Conservation (phyloP, 2,888 invertebrate species). For the Sminthurinus aureus region DNA sequence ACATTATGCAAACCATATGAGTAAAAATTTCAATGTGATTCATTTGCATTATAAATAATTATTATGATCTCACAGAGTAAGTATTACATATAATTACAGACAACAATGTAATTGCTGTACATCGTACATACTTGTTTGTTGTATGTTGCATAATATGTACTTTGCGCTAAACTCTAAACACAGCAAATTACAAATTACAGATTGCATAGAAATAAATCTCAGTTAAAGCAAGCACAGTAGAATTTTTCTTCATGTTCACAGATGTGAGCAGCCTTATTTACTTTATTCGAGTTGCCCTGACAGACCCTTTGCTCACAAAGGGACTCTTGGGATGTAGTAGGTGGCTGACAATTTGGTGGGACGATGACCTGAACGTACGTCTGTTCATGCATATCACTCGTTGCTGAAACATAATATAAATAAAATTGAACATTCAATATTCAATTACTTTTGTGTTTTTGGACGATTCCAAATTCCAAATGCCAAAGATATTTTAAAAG, state of each 20-base stretch:
- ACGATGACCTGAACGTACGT: constrained; percentile 22
- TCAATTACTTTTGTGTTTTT: background rate
- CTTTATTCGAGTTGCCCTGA: constrained; percentile 5
- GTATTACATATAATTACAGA: too few species aligned
- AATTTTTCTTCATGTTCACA: constrained; percentile 27
- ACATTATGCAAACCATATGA: too few species aligned
- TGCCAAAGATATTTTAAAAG: too few species aligned
- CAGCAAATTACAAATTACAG: too few species aligned
- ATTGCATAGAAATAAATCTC: background rate
- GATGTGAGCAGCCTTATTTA: constrained; percentile 17
- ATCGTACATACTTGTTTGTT: too few species aligned
- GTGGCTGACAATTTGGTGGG: constrained; percentile 8
- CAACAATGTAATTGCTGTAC: too few species aligned
- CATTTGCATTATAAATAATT: too few species aligned
- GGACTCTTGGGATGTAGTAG: background rate
- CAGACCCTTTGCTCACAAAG: constrained; percentile 27
- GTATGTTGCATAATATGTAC: too few species aligned
- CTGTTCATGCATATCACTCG: background rate
- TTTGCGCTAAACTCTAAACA: too few species aligned
- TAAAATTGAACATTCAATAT: constrained; percentile 29
- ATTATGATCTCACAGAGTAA: too few species aligned
- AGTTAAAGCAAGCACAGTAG: constrained; percentile 38
- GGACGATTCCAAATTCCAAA: too few species aligned
- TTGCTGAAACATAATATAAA: constrained; percentile 4
- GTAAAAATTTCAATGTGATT: too few species aligned